These are phyloP conservation scores for Cistogaster globosa DNA, from an alignment of 2,888 invertebrate genomes.

Conservation along the genomic window DNA sequence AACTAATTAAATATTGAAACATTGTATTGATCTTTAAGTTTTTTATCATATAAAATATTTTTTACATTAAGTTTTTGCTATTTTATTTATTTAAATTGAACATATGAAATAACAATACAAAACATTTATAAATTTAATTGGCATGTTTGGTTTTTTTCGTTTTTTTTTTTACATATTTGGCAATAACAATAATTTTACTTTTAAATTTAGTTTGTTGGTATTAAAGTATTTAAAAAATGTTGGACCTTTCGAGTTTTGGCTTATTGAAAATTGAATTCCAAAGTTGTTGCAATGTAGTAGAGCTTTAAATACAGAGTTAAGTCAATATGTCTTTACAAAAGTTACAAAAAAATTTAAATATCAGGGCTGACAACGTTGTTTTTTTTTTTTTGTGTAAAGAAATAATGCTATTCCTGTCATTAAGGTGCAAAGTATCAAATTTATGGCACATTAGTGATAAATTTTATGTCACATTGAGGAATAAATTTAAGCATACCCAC, in stretches of 20 bases:
- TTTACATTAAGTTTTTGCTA: background rate
- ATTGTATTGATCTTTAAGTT: background rate
- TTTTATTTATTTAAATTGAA: slow-evolving; percentile 40
- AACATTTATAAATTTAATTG: slow-evolving; percentile 48
- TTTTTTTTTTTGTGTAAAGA: no score
- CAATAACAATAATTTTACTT: slow-evolving; percentile 58
- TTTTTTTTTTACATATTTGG: slow-evolving; percentile 23
- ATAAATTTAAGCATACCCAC: no score
- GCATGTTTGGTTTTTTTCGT: background rate
- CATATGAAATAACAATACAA: slow-evolving; percentile 53
- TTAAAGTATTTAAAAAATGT: slow-evolving; percentile 56
- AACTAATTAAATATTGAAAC: background rate
- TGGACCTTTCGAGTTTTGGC: slow-evolving; percentile 63
- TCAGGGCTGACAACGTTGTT: no score
- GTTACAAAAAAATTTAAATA: no score
- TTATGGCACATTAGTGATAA: no score
- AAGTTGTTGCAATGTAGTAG: background rate
- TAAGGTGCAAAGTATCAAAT: no score
- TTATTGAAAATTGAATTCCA: slow-evolving; percentile 14
- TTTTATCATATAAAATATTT: background rate
- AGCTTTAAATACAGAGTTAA: background rate
- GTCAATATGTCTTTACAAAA: no score
- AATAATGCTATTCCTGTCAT: no score
- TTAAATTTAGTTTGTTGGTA: background rate
- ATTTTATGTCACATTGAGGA: no score